Base-by-base conservation (phyloP, 2,113 vertebrate species). In the Hippocampus abdominalis region DNA sequence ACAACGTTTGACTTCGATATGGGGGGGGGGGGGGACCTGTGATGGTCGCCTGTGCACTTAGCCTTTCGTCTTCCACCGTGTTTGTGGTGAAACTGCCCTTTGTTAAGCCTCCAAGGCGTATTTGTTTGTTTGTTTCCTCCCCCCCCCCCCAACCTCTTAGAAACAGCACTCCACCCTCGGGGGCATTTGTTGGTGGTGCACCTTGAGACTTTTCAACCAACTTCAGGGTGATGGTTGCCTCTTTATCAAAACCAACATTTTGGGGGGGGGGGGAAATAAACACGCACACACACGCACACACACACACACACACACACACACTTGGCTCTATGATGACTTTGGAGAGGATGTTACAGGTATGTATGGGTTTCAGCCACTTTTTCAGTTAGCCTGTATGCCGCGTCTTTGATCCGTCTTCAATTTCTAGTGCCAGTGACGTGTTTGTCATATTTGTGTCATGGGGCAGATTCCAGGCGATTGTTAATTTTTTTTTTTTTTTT, bases 201-300 rank as follows among this genome's bases (percentile, higher is more conserved):
- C 70, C 60, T 54, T 75, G 66, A 62, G 57, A 40, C 70, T 70
- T 76, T 61, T 49, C 46, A 68, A 39, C 75, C 68, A 68, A 76
- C 66, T 76, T 76, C 74, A 80, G 80, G 81, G 70, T 80, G 81
- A 78, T 74, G 21, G 78, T 73, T 70, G 77, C 77, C 70, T 74
- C 51, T 81, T 81, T 72, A 69, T 81, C 64, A 71, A 53, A 73
- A 68, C 76, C 61, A 72, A 77, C 81, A 85, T 80, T 80, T 80
- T 36, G 29, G 29, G 4, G 32, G 32, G 70, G 70, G 59, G 12
- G 78, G 75, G 4, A 8, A 11, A 40, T 16, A 23, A 46, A 21
- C 44, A 25, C n/a, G n/a, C 12, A 64, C 68, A 76, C 29, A 27
- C 27, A 27, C 27, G 2, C 27, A 27, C 27, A 27, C 27, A 27